Percentiles rank a stretch among this genome's conserved stretches.
phyloP scores from a whole-genome alignment of 1,140 invertebrate genomes.

The Ridgeia piscesae region DNA sequence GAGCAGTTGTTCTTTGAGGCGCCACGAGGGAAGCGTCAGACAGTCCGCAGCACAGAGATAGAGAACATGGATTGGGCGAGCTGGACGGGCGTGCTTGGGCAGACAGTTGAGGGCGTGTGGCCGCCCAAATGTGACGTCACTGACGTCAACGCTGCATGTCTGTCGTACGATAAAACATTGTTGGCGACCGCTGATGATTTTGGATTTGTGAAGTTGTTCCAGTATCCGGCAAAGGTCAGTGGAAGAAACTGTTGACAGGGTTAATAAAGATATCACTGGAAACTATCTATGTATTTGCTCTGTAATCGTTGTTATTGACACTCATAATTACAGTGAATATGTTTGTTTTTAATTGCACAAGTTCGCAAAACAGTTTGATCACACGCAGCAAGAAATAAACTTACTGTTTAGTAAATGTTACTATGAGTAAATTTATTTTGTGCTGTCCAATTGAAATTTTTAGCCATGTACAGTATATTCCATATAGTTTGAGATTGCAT shows the following conservation, averaged over 20 bases:
- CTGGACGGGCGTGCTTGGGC: conserved; percentile 56
- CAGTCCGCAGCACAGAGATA: conserved; percentile 48
- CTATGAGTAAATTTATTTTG: no score
- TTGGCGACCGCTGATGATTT: conserved; percentile 58
- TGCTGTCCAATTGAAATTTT: no score
- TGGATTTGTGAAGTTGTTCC: conserved; percentile 57
- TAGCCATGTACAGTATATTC: no score
- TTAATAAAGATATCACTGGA: background rate
- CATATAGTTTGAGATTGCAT: no score
- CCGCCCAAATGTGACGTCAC: conserved; percentile 58
- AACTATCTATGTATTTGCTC: background rate
- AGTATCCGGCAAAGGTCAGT: conserved; percentile 55
- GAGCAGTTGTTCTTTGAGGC: conserved; percentile 59
- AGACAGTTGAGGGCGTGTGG: conserved; percentile 56
- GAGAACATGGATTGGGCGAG: conserved; percentile 53
- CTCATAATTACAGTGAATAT: background rate
- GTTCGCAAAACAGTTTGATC: background rate
- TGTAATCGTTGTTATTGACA: background rate
- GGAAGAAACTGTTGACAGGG: background rate
- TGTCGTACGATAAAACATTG: conserved; percentile 45
- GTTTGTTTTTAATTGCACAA: background rate
- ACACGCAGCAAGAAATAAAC: background rate
- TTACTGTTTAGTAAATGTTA: no score
- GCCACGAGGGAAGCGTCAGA: conserved; percentile 53
- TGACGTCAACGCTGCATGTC: conserved; percentile 54